Evolutionary conservation across 2,113 vertebrate species (phyloP).

Genomic region (Propithecus coquereli): DNA sequence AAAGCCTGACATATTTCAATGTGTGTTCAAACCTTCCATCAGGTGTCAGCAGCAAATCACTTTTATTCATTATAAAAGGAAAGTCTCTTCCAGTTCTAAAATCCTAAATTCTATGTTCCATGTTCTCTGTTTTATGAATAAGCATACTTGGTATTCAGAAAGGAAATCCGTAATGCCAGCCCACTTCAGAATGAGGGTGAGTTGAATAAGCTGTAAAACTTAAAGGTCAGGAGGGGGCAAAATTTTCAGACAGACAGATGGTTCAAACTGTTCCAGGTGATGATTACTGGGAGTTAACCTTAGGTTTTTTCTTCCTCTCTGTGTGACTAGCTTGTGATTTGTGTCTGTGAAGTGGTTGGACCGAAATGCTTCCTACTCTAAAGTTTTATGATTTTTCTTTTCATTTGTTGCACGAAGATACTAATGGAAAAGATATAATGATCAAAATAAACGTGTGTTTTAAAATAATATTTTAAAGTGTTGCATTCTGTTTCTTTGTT

Average conservation of each 20-base stretch:
- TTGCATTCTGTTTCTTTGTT: not conserved
- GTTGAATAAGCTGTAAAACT: not conserved
- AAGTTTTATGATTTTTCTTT: not conserved
- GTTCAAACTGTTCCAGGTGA: not conserved
- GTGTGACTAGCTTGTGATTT: not conserved
- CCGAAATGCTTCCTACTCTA: not conserved
- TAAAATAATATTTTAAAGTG: not conserved
- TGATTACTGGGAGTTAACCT: not conserved
- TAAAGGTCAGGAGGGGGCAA: not conserved
- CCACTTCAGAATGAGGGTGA: not conserved
- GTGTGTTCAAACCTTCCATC: not conserved
- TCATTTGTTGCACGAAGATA: not conserved
- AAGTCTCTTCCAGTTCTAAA: not conserved
- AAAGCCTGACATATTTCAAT: not conserved
- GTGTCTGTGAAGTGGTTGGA: not conserved
- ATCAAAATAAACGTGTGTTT: not conserved
- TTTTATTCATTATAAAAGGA: not conserved
- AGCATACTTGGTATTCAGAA: not conserved
- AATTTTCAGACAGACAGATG: not conserved
- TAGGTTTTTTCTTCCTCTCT: not conserved
- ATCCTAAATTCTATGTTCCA: not conserved
- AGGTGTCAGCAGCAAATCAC: not conserved
- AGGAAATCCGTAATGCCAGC: not conserved
- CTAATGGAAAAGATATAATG: not conserved
- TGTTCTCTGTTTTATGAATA: not conserved